Percentiles rank a stretch among this genome's conserved stretches.
Evolutionary conservation across 2,888 invertebrate genomes (phyloP).

Genomic region (Eledona agricola): DNA sequence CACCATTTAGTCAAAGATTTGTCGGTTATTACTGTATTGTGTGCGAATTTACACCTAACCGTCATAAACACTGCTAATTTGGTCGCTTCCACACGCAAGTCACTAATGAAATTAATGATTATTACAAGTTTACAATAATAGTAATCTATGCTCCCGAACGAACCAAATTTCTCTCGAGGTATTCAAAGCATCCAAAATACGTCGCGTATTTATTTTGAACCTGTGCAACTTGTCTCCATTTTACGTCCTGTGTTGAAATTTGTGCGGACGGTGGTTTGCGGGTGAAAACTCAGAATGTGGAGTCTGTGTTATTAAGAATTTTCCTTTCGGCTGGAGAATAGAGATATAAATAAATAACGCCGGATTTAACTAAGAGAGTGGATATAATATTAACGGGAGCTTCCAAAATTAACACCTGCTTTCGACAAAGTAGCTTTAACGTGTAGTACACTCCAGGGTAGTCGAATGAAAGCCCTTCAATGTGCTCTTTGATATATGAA

Average conservation of each 20-base stretch:
- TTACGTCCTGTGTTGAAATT: slow-evolving; percentile 1
- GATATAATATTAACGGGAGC: slow-evolving; percentile 27
- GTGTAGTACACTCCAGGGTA: slow-evolving; percentile 28
- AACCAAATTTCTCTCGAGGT: no score
- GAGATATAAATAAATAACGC: slow-evolving; percentile 31
- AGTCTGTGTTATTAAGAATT: slow-evolving; percentile 1
- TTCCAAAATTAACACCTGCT: slow-evolving; percentile 27
- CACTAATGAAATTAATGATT: no score
- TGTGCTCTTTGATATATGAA: slow-evolving; percentile 36
- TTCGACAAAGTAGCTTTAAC: slow-evolving; percentile 35
- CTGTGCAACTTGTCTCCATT: slow-evolving; percentile 3
- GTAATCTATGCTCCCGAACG: no score
- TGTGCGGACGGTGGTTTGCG: no score
- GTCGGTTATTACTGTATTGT: slow-evolving; percentile 3
- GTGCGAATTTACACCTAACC: no score
- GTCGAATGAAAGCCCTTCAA: slow-evolving; percentile 36
- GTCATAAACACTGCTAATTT: no score
- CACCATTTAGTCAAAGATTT: slow-evolving; percentile 3
- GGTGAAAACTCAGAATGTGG: slow-evolving; percentile 7
- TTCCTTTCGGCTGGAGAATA: slow-evolving; percentile 9
- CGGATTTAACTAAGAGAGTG: slow-evolving; percentile 28
- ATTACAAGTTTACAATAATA: no score
- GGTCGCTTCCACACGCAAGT: no score
- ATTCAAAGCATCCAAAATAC: no score
- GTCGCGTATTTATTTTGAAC: no score